Percentiles rank a stretch among this genome's conserved stretches.
Conservation (phyloP, 2,113 vertebrate genomes). For the Labeo rohita region DNA sequence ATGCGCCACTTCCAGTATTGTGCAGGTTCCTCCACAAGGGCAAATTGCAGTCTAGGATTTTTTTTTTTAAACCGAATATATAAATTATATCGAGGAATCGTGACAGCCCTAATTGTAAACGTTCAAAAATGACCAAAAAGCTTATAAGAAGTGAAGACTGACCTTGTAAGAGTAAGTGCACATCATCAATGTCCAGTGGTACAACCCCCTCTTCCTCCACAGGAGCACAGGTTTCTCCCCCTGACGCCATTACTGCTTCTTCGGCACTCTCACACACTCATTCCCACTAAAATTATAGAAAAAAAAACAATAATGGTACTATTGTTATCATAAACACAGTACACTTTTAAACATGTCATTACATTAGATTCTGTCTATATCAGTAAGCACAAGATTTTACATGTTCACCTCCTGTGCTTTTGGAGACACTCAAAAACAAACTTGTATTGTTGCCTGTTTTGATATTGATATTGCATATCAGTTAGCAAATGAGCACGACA, state of each 20-base stretch:
- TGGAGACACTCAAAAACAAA: background rate
- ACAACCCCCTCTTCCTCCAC: slow-evolving; percentile 55
- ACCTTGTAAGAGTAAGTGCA: slow-evolving; percentile 76
- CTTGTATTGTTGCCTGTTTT: background rate
- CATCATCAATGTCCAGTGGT: slow-evolving; percentile 71
- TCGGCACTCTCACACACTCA: slow-evolving; percentile 7
- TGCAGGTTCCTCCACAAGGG: too few species aligned
- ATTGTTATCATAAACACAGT: background rate
- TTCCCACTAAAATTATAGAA: background rate
- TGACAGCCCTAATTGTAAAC: too few species aligned
- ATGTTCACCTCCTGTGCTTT: background rate
- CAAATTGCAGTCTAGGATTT: too few species aligned
- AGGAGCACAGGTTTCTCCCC: slow-evolving; percentile 46
- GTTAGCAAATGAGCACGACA: background rate
- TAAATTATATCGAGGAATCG: too few species aligned
- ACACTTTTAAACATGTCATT: background rate
- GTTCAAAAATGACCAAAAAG: background rate
- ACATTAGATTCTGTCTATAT: background rate
- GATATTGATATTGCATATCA: background rate
- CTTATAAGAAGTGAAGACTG: slow-evolving; percentile 35
- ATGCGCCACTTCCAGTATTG: too few species aligned
- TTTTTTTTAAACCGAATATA: too few species aligned
- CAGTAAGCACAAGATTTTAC: background rate
- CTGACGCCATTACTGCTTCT: slow-evolving; percentile 67
- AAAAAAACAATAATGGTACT: background rate